Evolutionary conservation across 2,113 vertebrate genomes (phyloP), one percentile per base, ranked within the genome.

Genomic region (Catharus fuscescens): DNA sequence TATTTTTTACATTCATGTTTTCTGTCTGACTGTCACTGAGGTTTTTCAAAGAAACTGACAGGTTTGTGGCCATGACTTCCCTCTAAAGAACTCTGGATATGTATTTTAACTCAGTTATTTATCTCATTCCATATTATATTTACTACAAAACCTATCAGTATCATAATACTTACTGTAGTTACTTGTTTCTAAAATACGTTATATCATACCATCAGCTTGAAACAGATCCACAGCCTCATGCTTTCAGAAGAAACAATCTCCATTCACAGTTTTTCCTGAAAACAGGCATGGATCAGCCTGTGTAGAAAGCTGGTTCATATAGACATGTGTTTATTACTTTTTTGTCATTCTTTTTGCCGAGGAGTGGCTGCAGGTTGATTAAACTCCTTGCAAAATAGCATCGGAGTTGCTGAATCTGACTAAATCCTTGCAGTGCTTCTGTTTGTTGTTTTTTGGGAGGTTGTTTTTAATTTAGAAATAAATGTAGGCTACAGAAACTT

Each of bases 331-430:
- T 24, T 19, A 45, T 64, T 54, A 50, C 24, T 72, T 59, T 87
- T 84, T 84, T 62, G 60, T 88, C 56, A 26, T 82, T 85, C 29
- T 24, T 4, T 67, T 91, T 91, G 24, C 56, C 47, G 56, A 24
- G 11, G 25, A 95, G 45, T 48, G 24, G 28, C 74, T 89, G 50
- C 16, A 28, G 36, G 28, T 61, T 61, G 44, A 87, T 45, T 80
- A 67, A 96, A 79, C 66, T 61, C 50, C 65, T 84, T 72, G 19
- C 31, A 90, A 88, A 81, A 92, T 38, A 73, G 26, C 21, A 14
- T 52, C 4, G 5, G 38, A 73, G 73, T 57, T 92, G 16, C 70
- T 90, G 69, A 45, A 80, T 25, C n/a, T 80, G 59, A 59, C 31
- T 34, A 54, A 86, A 82, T 85, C 54, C 36, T 73, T 56, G 21